Conservation (phyloP, 1,140 invertebrate genomes). For the Drosophila paulistorum region DNA sequence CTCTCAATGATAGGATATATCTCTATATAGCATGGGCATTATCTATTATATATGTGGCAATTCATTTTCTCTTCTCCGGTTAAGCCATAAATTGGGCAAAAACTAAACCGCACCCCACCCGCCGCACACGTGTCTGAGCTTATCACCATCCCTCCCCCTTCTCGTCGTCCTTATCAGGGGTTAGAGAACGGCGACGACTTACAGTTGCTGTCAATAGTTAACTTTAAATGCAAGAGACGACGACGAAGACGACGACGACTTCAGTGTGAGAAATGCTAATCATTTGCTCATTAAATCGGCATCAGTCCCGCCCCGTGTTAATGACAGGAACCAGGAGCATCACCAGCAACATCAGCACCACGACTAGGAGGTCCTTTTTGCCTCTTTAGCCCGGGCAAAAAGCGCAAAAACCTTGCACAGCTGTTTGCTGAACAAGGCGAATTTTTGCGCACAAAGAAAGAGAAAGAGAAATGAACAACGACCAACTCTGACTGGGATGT, state of each 20-base stretch:
- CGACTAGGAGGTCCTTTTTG: neutral
- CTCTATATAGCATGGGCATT: slow-evolving; percentile 7
- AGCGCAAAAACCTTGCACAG: slow-evolving; percentile 40
- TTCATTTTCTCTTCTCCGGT: slow-evolving; percentile 18
- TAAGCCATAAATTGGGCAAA: slow-evolving; percentile 31
- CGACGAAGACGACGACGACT: too few relatives aligned
- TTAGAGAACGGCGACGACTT: slow-evolving; percentile 15
- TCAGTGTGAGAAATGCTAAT: slow-evolving; percentile 63
- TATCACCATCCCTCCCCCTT: slow-evolving; percentile 22
- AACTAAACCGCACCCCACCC: slow-evolving; percentile 13
- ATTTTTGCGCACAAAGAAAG: slow-evolving; percentile 48
- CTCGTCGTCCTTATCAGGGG: slow-evolving; percentile 33
- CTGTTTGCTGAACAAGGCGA: slow-evolving; percentile 52
- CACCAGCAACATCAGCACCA: neutral
- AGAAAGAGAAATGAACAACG: neutral
- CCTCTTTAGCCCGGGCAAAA: slow-evolving; percentile 24
- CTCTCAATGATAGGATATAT: slow-evolving; percentile 35
- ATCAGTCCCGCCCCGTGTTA: slow-evolving; percentile 64
- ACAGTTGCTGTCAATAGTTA: slow-evolving; percentile 30
- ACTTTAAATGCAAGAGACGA: slow-evolving; percentile 15
- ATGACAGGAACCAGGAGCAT: slow-evolving; percentile 50
- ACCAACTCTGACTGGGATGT: neutral
- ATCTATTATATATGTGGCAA: slow-evolving; percentile 30
- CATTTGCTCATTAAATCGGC: slow-evolving; percentile 79
- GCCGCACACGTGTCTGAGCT: slow-evolving; percentile 15